Evolutionary conservation across 2,113 vertebrate genomes (phyloP).

Genomic region (Hippocampus abdominalis): DNA sequence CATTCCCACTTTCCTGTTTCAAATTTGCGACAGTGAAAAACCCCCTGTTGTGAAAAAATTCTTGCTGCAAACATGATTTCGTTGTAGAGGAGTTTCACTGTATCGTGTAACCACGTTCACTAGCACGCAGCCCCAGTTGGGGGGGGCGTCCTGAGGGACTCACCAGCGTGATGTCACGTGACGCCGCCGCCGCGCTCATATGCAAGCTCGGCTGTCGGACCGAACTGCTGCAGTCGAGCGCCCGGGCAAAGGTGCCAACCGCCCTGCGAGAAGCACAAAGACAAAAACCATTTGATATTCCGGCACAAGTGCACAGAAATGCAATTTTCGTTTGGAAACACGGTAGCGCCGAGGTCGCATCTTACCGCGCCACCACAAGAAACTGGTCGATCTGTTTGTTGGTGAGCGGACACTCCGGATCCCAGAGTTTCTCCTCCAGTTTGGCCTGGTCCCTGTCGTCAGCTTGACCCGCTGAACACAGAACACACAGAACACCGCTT

Average conservation of each 20-base stretch:
- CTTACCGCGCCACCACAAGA: slow-evolving; percentile 93
- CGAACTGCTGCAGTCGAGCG: slow-evolving; percentile 94
- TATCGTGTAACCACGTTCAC: too few relatives aligned
- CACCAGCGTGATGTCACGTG: slow-evolving; percentile 96
- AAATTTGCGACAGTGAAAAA: too few relatives aligned
- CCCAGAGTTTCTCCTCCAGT: slow-evolving; percentile 95
- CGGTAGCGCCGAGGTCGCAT: not conserved
- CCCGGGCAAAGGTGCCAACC: slow-evolving; percentile 92
- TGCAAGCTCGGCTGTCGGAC: slow-evolving; percentile 95
- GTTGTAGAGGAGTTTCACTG: too few relatives aligned
- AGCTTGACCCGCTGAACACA: slow-evolving; percentile 76
- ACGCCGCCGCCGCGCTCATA: slow-evolving; percentile 96
- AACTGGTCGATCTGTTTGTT: slow-evolving; percentile 99
- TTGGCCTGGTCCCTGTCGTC: slow-evolving; percentile 95
- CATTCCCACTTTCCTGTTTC: too few relatives aligned
- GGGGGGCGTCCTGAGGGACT: slow-evolving; percentile 23
- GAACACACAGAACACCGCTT: not conserved
- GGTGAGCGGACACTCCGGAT: slow-evolving; percentile 92
- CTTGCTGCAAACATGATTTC: too few relatives aligned
- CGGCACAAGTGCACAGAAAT: not conserved
- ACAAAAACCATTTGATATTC: not conserved
- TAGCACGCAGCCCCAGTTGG: too few relatives aligned
- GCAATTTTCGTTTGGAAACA: not conserved
- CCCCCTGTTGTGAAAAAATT: too few relatives aligned
- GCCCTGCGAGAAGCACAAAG: slow-evolving; percentile 70